A percentile compares a stretch with the other conserved stretches of the same genome.
phyloP scores from a whole-genome alignment of 2,888 invertebrate species.

The Pristionchus fissidentatus region DNA sequence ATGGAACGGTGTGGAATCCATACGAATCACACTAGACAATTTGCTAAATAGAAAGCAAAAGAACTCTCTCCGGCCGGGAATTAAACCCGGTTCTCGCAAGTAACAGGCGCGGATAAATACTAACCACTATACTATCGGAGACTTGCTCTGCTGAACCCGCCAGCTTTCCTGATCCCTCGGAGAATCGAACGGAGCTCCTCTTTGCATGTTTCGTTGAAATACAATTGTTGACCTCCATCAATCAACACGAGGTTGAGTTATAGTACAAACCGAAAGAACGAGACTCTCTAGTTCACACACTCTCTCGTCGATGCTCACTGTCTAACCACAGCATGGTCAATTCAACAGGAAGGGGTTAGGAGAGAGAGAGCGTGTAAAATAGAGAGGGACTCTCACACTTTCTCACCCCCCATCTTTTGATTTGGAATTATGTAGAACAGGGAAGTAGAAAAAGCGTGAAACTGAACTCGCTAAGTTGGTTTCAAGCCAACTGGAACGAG shows the following conservation, averaged over 20 bases:
- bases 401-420: no score
- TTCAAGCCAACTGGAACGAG: no score
- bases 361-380: no score
- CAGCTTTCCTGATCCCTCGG: neutral
- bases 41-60: neutral
- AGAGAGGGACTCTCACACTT: no score
- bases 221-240: neutral
- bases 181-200: neutral
- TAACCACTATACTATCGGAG: slow-evolving; percentile 41
- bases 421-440: no score
- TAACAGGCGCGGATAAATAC: slow-evolving; percentile 79
- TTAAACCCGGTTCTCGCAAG: slow-evolving; percentile 80
- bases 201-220: no score
- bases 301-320: neutral
- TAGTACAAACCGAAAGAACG: no score
- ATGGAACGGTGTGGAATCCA: no score
- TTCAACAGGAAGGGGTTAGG: no score
- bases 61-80: slow-evolving; percentile 78
- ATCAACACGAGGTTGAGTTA: neutral
- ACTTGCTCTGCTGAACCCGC: neutral
- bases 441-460: no score
- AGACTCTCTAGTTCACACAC: neutral
- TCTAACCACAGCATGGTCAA: no score
- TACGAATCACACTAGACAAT: neutral
- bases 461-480: no score